Conservation (phyloP, 2,888 invertebrate species). For the Megamerina dolium region DNA sequence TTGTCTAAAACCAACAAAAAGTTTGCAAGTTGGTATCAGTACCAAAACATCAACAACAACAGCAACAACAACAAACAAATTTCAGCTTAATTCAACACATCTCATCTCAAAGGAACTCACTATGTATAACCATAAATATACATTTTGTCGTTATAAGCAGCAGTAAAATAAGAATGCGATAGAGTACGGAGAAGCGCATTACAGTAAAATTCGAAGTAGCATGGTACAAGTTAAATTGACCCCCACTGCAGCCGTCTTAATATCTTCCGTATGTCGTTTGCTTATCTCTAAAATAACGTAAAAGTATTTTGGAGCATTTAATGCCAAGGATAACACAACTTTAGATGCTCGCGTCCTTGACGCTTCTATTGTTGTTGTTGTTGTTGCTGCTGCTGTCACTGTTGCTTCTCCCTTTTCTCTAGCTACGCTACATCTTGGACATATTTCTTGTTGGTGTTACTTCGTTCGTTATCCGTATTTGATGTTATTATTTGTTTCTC, state of each 20-base stretch:
- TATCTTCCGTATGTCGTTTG: constrained; percentile 39
- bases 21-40: neutral
- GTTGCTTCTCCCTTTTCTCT: too few relatives aligned
- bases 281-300: constrained; percentile 29
- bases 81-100: too few relatives aligned
- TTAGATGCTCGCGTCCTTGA: neutral
- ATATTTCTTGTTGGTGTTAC: too few relatives aligned
- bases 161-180: neutral
- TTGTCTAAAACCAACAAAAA: neutral
- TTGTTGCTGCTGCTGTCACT: constrained; percentile 1
- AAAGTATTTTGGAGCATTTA: neutral
- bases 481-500: too few relatives aligned
- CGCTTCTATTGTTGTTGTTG: neutral
- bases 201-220: too few relatives aligned
- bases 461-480: too few relatives aligned
- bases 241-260: constrained; percentile 19
- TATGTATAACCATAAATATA: constrained; percentile 15
- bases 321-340: neutral
- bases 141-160: constrained; percentile 10
- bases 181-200: too few relatives aligned
- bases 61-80: neutral
- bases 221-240: too few relatives aligned
- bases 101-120: too few relatives aligned
- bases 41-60: too few relatives aligned
- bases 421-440: too few relatives aligned